Base-by-base conservation (phyloP, 2,888 invertebrate genomes). In the Drosophila phalerata region DNA sequence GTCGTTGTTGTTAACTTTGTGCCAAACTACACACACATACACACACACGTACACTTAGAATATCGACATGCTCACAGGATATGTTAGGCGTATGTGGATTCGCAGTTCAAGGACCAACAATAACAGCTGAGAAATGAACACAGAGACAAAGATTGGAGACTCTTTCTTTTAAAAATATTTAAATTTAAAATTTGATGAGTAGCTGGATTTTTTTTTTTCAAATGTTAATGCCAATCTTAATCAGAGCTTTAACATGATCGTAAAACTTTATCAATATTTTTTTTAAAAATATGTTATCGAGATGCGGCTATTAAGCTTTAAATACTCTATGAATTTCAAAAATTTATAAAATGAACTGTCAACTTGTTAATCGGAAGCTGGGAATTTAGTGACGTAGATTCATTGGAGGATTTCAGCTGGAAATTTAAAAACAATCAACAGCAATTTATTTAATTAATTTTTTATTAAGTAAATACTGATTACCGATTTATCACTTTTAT, bases 1-100 rank as follows among this genome's bases (percentile, higher is more conserved):
- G 58, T 56, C 52, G 69, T 69, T 60, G 69, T 69, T 60, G 77
- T 80, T 83, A 76, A 62, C 79, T 71, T 75, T 71, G 53, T 51
- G 75, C 83, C 69, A 73, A 69, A 77, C 77, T 67, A 49, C 61
- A 30, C 45, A 52, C 17, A 52, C 40, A 55, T 28, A 48, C 10
- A 10, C 30, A 30, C 15, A 40, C 37, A 19, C 25, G 30, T 4
- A 25, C 17, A 22, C 13, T 30, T 11, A 51, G 48, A 15, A 62
- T 56, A 65, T 49, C 48, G 52, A 57, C 40, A 38, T 47, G 45
- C 53, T 56, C 40, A 40, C 48, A 53, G 84, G 63, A 64, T 77
- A 52, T 53, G 60, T 51, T 61, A 52, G 58, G 48, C 66, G 57
- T 30, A 68, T 66, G 81, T 69, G 73, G 81, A 83, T 73, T 65